Percentiles rank a stretch among this genome's conserved stretches.
These are phyloP conservation scores for Chionomys nivalis DNA, from an alignment of 2,113 vertebrate genomes.

Conservation along the genomic window DNA sequence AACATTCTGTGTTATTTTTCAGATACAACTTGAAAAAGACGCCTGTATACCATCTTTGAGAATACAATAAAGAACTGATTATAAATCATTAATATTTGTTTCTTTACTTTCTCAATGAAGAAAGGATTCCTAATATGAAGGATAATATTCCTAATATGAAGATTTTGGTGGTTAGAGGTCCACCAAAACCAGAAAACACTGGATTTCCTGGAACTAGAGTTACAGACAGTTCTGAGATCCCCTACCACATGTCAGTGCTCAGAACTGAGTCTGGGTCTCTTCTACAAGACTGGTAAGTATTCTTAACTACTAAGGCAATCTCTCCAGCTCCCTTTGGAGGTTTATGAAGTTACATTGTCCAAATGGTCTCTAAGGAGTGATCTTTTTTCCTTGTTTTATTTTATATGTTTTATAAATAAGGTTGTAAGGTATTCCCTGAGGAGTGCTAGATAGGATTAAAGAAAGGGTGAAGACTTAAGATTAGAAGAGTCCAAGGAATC, in stretches of 20 bases:
- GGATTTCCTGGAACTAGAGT: not conserved
- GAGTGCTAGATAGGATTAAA: not conserved
- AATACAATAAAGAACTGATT: conserved; percentile 50
- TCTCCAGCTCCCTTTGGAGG: not conserved
- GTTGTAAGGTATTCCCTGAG: not conserved
- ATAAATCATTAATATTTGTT: not conserved
- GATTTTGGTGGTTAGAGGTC: no score
- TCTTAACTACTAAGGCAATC: not conserved
- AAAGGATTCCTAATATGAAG: not conserved
- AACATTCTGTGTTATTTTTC: conserved; percentile 68
- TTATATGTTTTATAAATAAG: not conserved
- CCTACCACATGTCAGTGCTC: not conserved
- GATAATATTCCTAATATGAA: no score
- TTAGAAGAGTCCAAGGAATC: not conserved
- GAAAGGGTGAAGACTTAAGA: not conserved
- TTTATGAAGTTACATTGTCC: not conserved
- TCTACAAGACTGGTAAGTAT: not conserved
- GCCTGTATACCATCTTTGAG: not conserved
- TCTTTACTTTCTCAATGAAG: not conserved
- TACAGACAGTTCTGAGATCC: not conserved
- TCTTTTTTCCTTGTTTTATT: not conserved
- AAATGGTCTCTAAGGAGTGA: not conserved
- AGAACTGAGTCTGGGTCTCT: not conserved
- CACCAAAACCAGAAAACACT: not conserved
- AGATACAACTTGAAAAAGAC: conserved; percentile 56